Evolutionary conservation across 2,888 invertebrate genomes (phyloP).

Genomic region (Schizaphis graminum): DNA sequence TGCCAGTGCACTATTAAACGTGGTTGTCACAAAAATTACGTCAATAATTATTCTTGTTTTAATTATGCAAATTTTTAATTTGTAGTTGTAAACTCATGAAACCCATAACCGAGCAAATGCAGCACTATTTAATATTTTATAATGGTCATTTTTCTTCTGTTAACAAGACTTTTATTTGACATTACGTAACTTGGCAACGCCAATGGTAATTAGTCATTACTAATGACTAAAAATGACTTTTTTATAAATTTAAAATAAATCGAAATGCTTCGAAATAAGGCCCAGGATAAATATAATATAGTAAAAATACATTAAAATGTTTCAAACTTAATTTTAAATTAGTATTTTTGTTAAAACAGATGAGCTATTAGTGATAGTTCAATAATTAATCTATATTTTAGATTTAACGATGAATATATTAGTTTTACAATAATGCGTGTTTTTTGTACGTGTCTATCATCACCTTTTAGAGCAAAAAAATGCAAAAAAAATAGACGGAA

Average conservation of each 20-base stretch:
- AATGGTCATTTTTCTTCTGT: constrained; percentile 2
- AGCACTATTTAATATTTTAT: neutral
- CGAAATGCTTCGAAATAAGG: neutral
- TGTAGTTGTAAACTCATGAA: neutral
- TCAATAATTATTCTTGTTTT: constrained; percentile 41
- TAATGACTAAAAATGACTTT: neutral
- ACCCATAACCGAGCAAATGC: neutral
- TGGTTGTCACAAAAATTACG: constrained; percentile 35
- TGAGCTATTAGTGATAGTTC: neutral
- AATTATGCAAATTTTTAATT: constrained; percentile 39
- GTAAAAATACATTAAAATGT: neutral
- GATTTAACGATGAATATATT: neutral
- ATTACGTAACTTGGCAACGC: constrained; percentile 2
- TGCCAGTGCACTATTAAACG: constrained; percentile 37
- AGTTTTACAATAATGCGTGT: neutral
- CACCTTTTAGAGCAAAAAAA: neutral
- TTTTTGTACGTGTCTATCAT: neutral
- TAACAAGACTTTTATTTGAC: constrained; percentile 7
- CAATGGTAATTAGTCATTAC: neutral
- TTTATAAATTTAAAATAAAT: neutral
- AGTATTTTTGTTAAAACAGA: neutral
- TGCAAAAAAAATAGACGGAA: neutral
- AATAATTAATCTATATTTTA: neutral
- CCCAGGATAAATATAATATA: neutral
- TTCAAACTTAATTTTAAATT: neutral